phyloP scores from a whole-genome alignment of 2,888 invertebrate species.

The Oscheius sp. region DNA sequence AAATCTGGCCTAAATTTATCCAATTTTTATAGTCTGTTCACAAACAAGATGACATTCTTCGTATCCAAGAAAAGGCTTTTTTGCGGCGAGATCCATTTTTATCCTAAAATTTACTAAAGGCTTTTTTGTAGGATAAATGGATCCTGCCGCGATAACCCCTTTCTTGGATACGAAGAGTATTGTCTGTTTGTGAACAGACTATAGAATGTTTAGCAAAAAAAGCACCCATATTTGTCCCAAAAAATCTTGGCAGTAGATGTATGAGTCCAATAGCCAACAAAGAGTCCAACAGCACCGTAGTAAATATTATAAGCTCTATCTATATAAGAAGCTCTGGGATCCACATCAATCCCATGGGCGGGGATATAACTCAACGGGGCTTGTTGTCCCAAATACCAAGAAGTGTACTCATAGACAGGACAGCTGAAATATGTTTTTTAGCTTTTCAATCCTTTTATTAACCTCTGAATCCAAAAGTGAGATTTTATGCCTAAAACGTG shows the following conservation, averaged over 20 bases:
- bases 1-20: slow-evolving; percentile 44
- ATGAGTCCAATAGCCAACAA: background rate
- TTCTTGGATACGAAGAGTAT: no score
- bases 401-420: slow-evolving; percentile 29
- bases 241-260: slow-evolving; percentile 1
- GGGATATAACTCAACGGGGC: slow-evolving; percentile 23
- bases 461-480: slow-evolving; percentile 54
- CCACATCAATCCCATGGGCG: background rate
- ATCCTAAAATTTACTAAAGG: no score
- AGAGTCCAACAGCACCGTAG: background rate
- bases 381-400: slow-evolving; percentile 31
- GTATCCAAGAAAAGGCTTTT: no score
- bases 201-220: no score
- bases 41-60: no score
- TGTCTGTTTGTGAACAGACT: no score
- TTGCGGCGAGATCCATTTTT: no score
- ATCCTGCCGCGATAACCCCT: no score
- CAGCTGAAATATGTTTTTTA: slow-evolving; percentile 31
- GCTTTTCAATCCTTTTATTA: no score
- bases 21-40: no score
- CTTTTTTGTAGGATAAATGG: no score
- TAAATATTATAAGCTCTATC: slow-evolving; percentile 19
- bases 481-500: slow-evolving; percentile 45
- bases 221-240: slow-evolving; percentile 27
- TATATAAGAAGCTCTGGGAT: background rate